phyloP scores from a whole-genome alignment of 2,113 vertebrate genomes.

The Anolis carolinensis region DNA sequence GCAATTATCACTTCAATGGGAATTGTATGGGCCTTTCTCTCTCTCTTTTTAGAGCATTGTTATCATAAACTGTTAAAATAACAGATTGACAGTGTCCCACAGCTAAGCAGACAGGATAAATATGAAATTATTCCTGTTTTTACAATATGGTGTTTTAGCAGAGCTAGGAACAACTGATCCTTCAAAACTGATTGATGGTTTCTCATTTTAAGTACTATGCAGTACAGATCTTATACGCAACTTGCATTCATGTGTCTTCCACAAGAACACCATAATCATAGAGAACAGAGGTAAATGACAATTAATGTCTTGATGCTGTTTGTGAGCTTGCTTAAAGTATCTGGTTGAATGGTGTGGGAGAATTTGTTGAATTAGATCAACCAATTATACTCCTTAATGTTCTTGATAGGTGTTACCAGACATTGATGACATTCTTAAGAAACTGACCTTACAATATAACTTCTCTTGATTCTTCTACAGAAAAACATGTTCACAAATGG shows the following conservation, averaged over 20 bases:
- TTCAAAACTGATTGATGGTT: not conserved
- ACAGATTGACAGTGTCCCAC: not conserved
- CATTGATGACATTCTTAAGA: not conserved
- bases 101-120: slow-evolving; percentile 9
- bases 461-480: not conserved
- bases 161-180: not conserved
- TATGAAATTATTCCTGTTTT: slow-evolving; percentile 6
- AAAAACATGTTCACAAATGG: not conserved
- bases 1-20: slow-evolving; percentile 9
- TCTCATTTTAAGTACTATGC: not conserved
- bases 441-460: not conserved
- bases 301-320: not conserved
- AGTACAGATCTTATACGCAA: not conserved
- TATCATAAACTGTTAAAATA: slow-evolving; percentile 15
- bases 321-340: not conserved
- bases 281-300: not conserved
- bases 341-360: not conserved
- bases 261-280: not conserved
- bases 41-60: not conserved
- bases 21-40: not conserved
- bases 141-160: not conserved
- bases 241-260: not conserved
- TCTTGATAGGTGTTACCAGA: not conserved
- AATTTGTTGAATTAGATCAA: not conserved
- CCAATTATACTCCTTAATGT: not conserved